phyloP scores from a whole-genome alignment of 30 jellyfish, hydroid and myxozoan genomes.

The Turritopsis rubra region DNA sequence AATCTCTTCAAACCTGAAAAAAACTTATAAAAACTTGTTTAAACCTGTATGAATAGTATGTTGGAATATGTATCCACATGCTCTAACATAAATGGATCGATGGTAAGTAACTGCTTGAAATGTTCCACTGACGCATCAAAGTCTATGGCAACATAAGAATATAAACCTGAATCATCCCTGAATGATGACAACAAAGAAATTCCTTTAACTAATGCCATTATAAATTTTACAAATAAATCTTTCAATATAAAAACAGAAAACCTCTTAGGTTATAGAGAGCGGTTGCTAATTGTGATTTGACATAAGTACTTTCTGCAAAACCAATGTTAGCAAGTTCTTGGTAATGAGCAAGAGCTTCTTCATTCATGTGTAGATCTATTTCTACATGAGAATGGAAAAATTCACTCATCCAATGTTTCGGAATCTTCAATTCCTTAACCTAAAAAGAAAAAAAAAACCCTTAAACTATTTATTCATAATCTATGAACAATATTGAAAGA shows the following conservation, averaged over 20 bases:
- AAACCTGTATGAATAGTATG: conserved; percentile 84
- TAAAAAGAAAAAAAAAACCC: conserved; percentile 17
- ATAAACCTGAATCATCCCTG: too few relatives aligned
- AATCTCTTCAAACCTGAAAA: background rate
- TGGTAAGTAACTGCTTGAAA: conserved; percentile 48
- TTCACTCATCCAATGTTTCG: conserved; percentile 94
- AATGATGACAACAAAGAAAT: too few relatives aligned
- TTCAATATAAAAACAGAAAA: background rate
- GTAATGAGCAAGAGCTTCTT: conserved; percentile 79
- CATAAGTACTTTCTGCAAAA: conserved; percentile 57
- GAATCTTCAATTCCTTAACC: conserved; percentile 69
- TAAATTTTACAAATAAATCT: background rate
- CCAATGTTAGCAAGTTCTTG: conserved; percentile 66
- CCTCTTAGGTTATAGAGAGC: conserved; percentile 72
- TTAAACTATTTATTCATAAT: too few relatives aligned
- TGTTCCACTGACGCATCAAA: conserved; percentile 61
- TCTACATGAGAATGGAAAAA: conserved; percentile 82
- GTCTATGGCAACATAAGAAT: conserved; percentile 24
- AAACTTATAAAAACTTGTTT: background rate
- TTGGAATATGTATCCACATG: conserved; percentile 85
- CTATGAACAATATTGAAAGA: too few relatives aligned
- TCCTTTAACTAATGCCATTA: background rate
- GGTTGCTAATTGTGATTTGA: conserved; percentile 80
- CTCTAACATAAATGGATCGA: conserved; percentile 79
- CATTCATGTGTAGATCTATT: conserved; percentile 76